phyloP scores from a whole-genome alignment of 2,113 vertebrate species.

The Lasiurus cinereus region DNA sequence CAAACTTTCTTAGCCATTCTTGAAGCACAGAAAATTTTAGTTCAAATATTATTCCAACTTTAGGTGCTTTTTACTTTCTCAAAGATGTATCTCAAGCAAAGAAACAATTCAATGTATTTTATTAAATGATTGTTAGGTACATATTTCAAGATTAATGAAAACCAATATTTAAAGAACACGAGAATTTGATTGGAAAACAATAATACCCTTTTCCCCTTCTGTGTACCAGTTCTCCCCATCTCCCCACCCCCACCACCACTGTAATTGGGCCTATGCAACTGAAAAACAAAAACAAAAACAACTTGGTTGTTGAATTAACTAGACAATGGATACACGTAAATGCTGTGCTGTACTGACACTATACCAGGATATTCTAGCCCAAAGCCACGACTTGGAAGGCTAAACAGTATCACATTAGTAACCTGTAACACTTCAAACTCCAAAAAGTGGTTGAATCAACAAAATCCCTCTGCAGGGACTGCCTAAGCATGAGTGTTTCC shows the following conservation, averaged over 20 bases:
- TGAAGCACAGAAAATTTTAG: constrained; percentile 48
- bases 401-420: not conserved
- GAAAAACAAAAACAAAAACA: not conserved
- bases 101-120: not conserved
- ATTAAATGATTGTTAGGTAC: not conserved
- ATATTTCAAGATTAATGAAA: constrained; percentile 15
- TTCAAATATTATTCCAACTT: constrained; percentile 9
- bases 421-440: not conserved
- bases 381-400: not conserved
- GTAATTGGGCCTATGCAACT: not conserved
- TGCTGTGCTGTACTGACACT: not conserved
- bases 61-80: not conserved
- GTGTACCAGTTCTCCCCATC: not conserved
- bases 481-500: not conserved
- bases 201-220: not conserved
- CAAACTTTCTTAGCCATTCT: not conserved
- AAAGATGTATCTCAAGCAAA: constrained; percentile 47
- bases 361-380: not conserved
- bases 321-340: not conserved
- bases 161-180: not conserved
- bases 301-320: not conserved
- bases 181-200: not conserved
- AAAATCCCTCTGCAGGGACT: not conserved
- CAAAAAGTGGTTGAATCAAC: not conserved
- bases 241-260: not conserved